Percentiles rank a stretch among this genome's conserved stretches.
Conservation (phyloP, 2,797 vertebrate species). For the Aeoliscus strigatus region DNA sequence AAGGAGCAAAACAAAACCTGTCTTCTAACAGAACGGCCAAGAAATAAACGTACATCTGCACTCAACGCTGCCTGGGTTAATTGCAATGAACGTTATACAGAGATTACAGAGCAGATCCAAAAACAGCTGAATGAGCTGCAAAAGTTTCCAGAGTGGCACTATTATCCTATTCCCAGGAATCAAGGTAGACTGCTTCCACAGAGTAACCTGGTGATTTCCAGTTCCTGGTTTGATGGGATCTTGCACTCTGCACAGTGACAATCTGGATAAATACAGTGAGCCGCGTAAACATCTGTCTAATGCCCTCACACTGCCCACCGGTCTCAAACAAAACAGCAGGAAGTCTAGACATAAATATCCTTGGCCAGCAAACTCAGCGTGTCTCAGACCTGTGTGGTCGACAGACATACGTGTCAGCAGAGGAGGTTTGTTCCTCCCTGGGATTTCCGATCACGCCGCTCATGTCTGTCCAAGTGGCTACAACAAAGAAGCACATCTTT, state of each 20-base stretch:
- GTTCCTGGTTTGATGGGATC: too few relatives aligned
- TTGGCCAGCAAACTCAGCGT: slow-evolving; percentile 41
- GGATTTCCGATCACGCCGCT: slow-evolving; percentile 60
- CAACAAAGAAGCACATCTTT: slow-evolving; percentile 40
- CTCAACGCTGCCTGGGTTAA: neutral
- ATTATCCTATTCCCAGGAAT: too few relatives aligned
- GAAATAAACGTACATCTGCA: slow-evolving; percentile 69
- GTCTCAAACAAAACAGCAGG: slow-evolving; percentile 48
- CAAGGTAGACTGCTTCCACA: too few relatives aligned
- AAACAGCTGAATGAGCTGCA: slow-evolving; percentile 29
- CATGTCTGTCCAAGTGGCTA: slow-evolving; percentile 51
- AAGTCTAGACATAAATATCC: slow-evolving; percentile 56
- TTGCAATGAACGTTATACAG: neutral
- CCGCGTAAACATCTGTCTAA: slow-evolving; percentile 26
- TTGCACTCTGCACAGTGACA: too few relatives aligned
- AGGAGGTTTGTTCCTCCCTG: slow-evolving; percentile 42
- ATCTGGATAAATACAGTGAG: slow-evolving; percentile 6
- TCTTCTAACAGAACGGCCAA: slow-evolving; percentile 59
- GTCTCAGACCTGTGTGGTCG: slow-evolving; percentile 31
- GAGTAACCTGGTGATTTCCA: too few relatives aligned
- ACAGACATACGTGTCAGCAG: slow-evolving; percentile 30
- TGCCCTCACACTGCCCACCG: slow-evolving; percentile 9
- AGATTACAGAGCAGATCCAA: slow-evolving; percentile 13
- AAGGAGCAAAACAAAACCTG: slow-evolving; percentile 58
- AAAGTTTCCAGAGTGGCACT: slow-evolving; percentile 42